phyloP scores from a whole-genome alignment of 2,113 vertebrate genomes.

The Amia ocellicauda region DNA sequence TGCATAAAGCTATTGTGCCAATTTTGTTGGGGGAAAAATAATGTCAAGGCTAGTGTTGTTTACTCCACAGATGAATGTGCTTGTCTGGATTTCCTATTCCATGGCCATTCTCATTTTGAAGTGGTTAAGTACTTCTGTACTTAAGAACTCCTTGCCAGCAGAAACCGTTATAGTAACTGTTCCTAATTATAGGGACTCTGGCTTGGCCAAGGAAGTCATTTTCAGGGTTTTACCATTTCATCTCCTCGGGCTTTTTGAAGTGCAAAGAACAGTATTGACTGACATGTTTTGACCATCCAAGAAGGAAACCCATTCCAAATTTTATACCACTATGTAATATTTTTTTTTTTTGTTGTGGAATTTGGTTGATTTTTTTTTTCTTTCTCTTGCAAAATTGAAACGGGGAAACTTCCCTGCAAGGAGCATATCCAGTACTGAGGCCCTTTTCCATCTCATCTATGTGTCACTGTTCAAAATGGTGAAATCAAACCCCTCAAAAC shows the following conservation, averaged over 20 bases:
- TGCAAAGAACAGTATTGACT: neutral
- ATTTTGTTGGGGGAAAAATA: neutral
- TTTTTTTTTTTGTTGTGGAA: too few species aligned
- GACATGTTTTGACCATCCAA: slow-evolving; percentile 1
- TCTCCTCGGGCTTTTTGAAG: neutral
- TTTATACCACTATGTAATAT: too few species aligned
- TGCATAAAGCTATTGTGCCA: slow-evolving; percentile 5
- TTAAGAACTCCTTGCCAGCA: slow-evolving; percentile 2
- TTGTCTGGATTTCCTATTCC: slow-evolving; percentile 10
- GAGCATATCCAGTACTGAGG: too few species aligned
- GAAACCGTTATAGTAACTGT: slow-evolving; percentile 9
- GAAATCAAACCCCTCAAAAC: too few species aligned
- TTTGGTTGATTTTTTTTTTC: too few species aligned
- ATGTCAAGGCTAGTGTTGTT: slow-evolving; percentile 5
- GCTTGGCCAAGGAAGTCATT: neutral
- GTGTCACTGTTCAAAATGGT: too few species aligned
- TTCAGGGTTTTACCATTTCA: neutral
- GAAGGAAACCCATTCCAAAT: too few species aligned
- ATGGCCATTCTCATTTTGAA: slow-evolving; percentile 3
- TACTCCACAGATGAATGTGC: slow-evolving; percentile 2
- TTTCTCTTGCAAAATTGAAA: too few species aligned
- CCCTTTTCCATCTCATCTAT: too few species aligned
- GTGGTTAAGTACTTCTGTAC: neutral
- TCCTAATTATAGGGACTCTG: neutral
- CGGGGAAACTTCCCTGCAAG: too few species aligned